Percentiles rank a stretch among this genome's conserved stretches.
Conservation (phyloP, 2,797 vertebrate genomes). For the Alexandromys oeconomus region DNA sequence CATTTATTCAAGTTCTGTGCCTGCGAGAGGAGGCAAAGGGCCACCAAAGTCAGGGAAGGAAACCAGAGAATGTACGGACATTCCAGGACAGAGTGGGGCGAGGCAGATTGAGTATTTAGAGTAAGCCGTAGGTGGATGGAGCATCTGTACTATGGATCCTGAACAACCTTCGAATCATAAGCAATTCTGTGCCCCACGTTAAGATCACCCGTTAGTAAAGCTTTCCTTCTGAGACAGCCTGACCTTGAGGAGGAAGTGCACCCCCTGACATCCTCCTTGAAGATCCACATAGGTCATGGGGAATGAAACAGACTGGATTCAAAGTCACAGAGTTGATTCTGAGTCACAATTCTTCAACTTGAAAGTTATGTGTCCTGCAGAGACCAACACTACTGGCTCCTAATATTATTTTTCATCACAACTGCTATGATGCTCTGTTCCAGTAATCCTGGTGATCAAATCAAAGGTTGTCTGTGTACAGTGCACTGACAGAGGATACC, state of each 20-base stretch:
- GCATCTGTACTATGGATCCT: background rate
- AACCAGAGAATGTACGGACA: background rate
- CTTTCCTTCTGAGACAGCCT: background rate
- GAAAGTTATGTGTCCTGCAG: background rate
- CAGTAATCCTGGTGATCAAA: background rate
- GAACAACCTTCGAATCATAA: background rate
- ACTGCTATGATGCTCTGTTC: background rate
- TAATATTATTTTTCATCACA: background rate
- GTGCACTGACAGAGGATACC: background rate
- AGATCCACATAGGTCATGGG: background rate
- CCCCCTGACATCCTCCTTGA: background rate
- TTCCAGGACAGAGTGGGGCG: rapidly evolving
- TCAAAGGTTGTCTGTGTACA: background rate
- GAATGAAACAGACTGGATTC: background rate
- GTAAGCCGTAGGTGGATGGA: background rate
- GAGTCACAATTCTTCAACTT: background rate
- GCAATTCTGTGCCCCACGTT: background rate
- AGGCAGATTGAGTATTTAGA: background rate
- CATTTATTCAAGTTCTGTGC: background rate
- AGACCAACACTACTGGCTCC: background rate
- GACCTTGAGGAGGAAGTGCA: background rate
- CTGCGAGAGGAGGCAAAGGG: background rate
- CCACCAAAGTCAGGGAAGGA: background rate
- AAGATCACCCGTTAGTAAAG: background rate
- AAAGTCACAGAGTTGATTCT: background rate